A percentile compares a stretch with the other conserved stretches of the same genome.
These are phyloP conservation scores for Ctenosaura bakeri DNA, from an alignment of 2,797 vertebrate species.

Conservation along the genomic window DNA sequence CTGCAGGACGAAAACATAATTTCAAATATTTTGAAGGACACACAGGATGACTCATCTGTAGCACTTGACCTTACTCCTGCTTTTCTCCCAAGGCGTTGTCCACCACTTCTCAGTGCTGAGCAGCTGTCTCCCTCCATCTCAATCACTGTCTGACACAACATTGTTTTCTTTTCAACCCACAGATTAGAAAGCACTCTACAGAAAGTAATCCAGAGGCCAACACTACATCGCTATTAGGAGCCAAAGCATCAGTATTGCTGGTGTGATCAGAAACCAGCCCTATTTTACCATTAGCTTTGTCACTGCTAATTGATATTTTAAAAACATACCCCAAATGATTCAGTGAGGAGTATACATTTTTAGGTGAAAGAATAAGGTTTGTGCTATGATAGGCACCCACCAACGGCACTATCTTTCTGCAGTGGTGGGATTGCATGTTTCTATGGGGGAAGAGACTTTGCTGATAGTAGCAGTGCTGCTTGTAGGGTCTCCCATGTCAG, in stretches of 20 bases:
- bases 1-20: conserved; percentile 39
- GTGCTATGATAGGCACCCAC: background rate
- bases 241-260: background rate
- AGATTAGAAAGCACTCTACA: background rate
- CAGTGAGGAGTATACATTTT: background rate
- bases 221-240: conserved; percentile 21
- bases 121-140: conserved; percentile 36
- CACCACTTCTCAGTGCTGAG: conserved; percentile 26
- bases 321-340: background rate
- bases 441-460: too few species aligned
- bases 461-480: too few species aligned
- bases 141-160: conserved; percentile 32
- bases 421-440: too few species aligned
- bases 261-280: conserved; percentile 29
- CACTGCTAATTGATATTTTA: background rate
- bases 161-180: conserved; percentile 24
- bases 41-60: conserved; percentile 18
- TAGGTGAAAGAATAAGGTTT: background rate
- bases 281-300: conserved; percentile 27
- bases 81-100: conserved; percentile 36
- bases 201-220: conserved; percentile 29
- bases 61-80: conserved; percentile 13
- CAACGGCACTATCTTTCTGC: background rate
- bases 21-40: conserved; percentile 62
- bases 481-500: too few species aligned